Evolutionary conservation across 1,140 invertebrate species (phyloP), one percentile per base, ranked within the genome.

Genomic region (Neodiprion lecontei): DNA sequence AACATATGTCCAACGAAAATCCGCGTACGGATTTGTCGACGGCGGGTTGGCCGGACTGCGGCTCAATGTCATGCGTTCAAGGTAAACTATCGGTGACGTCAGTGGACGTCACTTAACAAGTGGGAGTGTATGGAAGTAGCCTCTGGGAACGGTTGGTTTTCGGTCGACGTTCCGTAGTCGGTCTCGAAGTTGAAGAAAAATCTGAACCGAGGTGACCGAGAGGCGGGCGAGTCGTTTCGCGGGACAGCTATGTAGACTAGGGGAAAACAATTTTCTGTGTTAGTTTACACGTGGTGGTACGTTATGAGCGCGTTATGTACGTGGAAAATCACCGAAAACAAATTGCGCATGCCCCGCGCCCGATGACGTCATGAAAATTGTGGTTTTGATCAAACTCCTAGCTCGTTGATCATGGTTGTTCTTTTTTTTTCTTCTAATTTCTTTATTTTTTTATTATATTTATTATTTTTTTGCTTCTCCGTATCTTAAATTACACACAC

Each of bases 51-150:
- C 81, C 79, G 72, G 69, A 76, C 72, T 88, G 87, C 53, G 67
- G 75, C 80, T 88, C 87, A 88, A 88, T 88, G 87, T 88, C 87
- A 88, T 87, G 86, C 87, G 53, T 81, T 88, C 87, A 88, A 88
- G 87, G 87, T 88, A 88, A 88, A 87, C 87, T 86, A 87, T 88
- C 84, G 85, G 86, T 88, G 87, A 88, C 87, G 87, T 88, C 87
- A 88, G 85, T 83, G 84, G 83, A 87, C 86, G 86, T 88, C 86
- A 87, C 80, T 87, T 85, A 86, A 83, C 85, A 87, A 86, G 86
- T 87, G 86, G 85, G 87, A 88, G 87, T 88, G 87, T 85, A 87
- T 84, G 84, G 84, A 82, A 86, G 83, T 83, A 75, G 80, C 79
- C 80, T 78, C 79, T 79, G 77, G 73, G 74, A 74, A 78, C 73